These are phyloP conservation scores for Orthonyx spaldingii DNA, from an alignment of 2,113 vertebrate species.

Conservation along the genomic window DNA sequence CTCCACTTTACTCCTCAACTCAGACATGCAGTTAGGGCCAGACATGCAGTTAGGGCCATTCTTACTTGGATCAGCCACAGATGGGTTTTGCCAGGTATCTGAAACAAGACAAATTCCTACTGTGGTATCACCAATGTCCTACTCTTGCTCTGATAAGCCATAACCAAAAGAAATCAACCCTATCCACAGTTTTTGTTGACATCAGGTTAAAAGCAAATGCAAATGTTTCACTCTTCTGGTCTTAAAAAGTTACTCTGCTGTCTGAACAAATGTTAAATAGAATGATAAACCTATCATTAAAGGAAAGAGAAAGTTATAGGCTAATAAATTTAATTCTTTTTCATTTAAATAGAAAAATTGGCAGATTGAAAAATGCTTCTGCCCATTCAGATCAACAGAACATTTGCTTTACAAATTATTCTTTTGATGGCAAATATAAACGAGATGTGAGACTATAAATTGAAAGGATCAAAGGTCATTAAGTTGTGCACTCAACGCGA, in stretches of 20 bases:
- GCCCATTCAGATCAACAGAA: constrained; percentile 42
- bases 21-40: no score
- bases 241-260: neutral
- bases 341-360: constrained; percentile 38
- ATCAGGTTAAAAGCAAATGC: neutral
- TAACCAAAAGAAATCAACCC: neutral
- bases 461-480: constrained; percentile 26
- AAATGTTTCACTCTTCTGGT: neutral
- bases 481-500: neutral
- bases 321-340: constrained; percentile 45
- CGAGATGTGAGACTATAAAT: neutral
- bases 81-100: neutral
- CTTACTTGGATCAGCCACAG: neutral
- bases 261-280: neutral
- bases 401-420: constrained; percentile 32
- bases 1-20: neutral
- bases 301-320: neutral
- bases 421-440: constrained; percentile 38
- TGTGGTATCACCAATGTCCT: neutral
- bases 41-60: neutral
- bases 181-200: neutral
- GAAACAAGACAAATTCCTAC: neutral
- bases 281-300: neutral
- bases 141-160: neutral
- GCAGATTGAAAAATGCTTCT: constrained; percentile 46